These are phyloP conservation scores for roundworm (Caenorhabditis elegans) DNA, from an alignment of 1,140 invertebrate species.

Conservation along the genomic window DNA sequence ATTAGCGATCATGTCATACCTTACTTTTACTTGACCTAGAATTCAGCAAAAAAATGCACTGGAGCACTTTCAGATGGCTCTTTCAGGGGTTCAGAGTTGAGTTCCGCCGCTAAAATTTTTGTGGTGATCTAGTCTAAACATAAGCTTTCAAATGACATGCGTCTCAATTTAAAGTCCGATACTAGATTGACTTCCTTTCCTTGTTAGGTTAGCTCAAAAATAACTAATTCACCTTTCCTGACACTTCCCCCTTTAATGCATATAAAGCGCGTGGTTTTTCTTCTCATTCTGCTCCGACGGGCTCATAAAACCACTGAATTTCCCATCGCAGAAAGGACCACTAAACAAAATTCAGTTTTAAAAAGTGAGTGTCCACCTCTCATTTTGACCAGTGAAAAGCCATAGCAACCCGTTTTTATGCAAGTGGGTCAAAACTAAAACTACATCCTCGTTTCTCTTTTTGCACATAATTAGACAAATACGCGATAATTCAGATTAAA, in stretches of 20 bases:
- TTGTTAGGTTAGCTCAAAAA: neutral
- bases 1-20: no score
- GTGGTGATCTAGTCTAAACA: no score
- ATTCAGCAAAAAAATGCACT: no score
- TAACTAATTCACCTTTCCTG: neutral
- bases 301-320: neutral
- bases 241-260: neutral
- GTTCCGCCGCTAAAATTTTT: no score
- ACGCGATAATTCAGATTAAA: neutral
- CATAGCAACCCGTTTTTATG: constrained; percentile 16
- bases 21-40: no score
- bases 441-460: constrained; percentile 9
- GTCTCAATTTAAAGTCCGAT: no score
- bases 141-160: no score
- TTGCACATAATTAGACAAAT: constrained; percentile 34
- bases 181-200: no score
- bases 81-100: no score
- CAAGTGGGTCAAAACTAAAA: neutral
- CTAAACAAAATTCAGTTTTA: constrained; percentile 9
- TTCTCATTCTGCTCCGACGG: constrained; percentile 11
- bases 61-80: no score
- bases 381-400: neutral
- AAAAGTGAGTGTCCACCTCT: neutral
- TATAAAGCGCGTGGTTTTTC: neutral
- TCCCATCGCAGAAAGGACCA: neutral